Conservation (phyloP, 2,113 vertebrate genomes). For the Monopterus albus region DNA sequence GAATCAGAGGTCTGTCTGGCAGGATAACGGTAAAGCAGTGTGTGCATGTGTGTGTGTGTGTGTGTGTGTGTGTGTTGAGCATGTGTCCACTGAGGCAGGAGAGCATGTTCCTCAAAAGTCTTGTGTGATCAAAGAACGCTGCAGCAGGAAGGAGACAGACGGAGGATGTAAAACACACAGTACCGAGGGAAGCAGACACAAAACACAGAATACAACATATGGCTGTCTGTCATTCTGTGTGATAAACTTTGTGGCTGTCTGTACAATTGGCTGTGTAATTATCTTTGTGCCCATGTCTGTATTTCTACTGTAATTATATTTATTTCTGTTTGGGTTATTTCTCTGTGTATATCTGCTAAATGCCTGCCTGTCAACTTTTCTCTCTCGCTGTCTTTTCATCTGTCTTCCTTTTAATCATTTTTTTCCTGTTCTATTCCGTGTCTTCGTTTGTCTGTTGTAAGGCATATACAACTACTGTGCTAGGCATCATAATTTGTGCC, state of each 20-base stretch:
- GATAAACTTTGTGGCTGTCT: constrained; percentile 11
- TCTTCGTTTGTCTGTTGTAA: too few species aligned
- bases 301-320: constrained; percentile 17
- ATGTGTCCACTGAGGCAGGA: constrained; percentile 46
- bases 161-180: constrained; percentile 31
- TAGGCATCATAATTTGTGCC: too few species aligned
- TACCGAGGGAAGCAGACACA: constrained; percentile 25
- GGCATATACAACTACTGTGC: too few species aligned
- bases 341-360: background rate
- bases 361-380: background rate
- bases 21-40: constrained; percentile 17
- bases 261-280: constrained; percentile 26
- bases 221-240: background rate
- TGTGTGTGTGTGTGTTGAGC: constrained; percentile 23
- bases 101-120: constrained; percentile 30
- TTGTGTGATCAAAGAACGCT: constrained; percentile 51
- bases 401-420: constrained; percentile 3
- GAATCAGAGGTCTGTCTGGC: constrained; percentile 70
- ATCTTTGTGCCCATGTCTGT: constrained; percentile 18
- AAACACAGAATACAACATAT: background rate
- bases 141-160: constrained; percentile 4
- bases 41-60: constrained; percentile 5
- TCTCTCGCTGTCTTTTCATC: constrained; percentile 3
- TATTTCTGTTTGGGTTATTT: constrained; percentile 23
- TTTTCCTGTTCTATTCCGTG: too few species aligned